Conservation (phyloP, 2,797 vertebrate genomes). For the Merluccius polli region DNA sequence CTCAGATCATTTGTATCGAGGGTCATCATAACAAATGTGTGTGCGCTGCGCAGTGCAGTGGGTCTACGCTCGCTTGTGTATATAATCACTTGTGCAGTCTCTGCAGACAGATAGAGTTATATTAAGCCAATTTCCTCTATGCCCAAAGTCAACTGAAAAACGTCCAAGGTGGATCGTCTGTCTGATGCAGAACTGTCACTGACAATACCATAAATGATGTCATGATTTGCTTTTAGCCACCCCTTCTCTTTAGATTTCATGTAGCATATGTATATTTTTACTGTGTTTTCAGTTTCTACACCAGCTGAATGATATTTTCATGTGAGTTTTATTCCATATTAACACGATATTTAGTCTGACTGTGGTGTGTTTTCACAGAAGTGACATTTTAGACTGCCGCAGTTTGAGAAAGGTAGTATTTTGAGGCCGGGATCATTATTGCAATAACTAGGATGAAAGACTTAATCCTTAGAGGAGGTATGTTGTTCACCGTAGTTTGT, state of each 20-base stretch:
- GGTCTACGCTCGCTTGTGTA: not conserved
- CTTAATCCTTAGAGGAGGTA: not conserved
- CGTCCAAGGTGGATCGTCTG: not conserved
- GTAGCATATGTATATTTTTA: not conserved
- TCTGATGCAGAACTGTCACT: not conserved
- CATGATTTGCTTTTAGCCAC: not conserved
- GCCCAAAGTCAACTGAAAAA: not conserved
- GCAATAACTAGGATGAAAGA: not conserved
- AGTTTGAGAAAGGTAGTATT: not conserved
- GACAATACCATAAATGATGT: not conserved
- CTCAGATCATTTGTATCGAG: not conserved
- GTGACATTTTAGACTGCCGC: not conserved
- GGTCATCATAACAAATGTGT: not conserved
- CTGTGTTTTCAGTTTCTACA: not conserved
- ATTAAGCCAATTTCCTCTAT: not conserved
- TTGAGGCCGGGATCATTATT: not conserved
- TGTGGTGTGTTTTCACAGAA: not conserved
- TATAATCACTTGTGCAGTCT: not conserved
- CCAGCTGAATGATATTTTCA: not conserved
- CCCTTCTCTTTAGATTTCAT: not conserved
- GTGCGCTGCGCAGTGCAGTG: not conserved
- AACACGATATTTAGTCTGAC: not conserved
- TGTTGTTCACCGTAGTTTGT: not conserved
- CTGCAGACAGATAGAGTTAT: not conserved
- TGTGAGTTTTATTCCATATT: not conserved